Conservation (phyloP, 2,797 vertebrate genomes). For the Hyperoplus lanceolatus region DNA sequence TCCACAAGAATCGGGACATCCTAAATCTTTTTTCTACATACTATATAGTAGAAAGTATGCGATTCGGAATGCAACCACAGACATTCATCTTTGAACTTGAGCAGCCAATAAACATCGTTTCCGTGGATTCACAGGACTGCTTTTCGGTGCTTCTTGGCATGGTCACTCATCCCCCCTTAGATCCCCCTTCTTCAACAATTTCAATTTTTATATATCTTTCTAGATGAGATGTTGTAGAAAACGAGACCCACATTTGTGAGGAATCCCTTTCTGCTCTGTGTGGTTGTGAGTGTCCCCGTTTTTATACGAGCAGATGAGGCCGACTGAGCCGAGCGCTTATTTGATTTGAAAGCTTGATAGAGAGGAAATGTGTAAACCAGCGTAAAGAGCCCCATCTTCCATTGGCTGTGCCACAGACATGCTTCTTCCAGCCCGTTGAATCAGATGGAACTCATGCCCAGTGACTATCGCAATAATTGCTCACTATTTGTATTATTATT, state of each 20-base stretch:
- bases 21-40: too few relatives aligned
- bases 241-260: slow-evolving; percentile 13
- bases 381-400: slow-evolving; percentile 61
- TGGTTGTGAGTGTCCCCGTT: slow-evolving; percentile 36
- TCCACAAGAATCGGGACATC: too few relatives aligned
- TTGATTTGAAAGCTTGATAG: slow-evolving; percentile 67
- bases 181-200: not conserved
- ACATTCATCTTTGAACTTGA: not conserved
- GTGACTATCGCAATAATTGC: slow-evolving; percentile 61
- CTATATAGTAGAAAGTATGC: too few relatives aligned
- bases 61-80: too few relatives aligned
- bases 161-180: not conserved
- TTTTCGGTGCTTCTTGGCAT: not conserved
- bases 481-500: slow-evolving; percentile 34
- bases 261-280: slow-evolving; percentile 30
- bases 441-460: slow-evolving; percentile 53
- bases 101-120: not conserved
- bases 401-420: slow-evolving; percentile 48
- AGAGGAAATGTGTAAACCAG: slow-evolving; percentile 56
- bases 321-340: slow-evolving; percentile 60
- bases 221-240: slow-evolving; percentile 33
- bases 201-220: slow-evolving; percentile 12
- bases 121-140: not conserved
- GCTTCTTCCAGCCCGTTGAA: slow-evolving; percentile 70
- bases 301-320: slow-evolving; percentile 57